Percentiles rank a stretch among this genome's conserved stretches.
Conservation (phyloP, 92 coral and sea anemone species). For the Actinostola sp. region DNA sequence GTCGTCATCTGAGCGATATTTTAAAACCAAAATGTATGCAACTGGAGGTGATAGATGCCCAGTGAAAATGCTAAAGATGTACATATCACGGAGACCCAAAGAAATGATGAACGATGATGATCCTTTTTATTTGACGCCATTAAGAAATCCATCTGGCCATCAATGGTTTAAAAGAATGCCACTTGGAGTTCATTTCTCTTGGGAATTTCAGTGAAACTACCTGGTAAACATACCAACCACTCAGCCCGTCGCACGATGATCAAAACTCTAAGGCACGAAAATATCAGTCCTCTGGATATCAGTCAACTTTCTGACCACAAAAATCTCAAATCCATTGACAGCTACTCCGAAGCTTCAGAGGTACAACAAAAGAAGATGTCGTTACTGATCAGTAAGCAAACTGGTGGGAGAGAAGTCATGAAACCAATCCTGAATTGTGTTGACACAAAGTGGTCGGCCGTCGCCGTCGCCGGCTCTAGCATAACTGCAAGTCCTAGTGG, state of each 20-base stretch:
- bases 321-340: conserved; percentile 34
- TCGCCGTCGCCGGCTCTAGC: too few relatives aligned
- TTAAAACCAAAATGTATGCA: conserved; percentile 22
- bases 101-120: conserved; percentile 32
- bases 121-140: conserved; percentile 24
- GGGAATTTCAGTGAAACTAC: too few relatives aligned
- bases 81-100: conserved; percentile 18
- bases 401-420: too few relatives aligned
- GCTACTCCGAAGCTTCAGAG: conserved; percentile 13
- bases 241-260: conserved; percentile 56
- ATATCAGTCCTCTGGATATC: too few relatives aligned
- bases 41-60: too few relatives aligned
- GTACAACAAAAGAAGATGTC: conserved; percentile 31
- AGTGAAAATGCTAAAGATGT: conserved; percentile 18
- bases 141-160: conserved; percentile 7
- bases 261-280: conserved; percentile 29
- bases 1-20: conserved; percentile 46
- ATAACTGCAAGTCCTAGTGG: too few relatives aligned
- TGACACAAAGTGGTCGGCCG: too few relatives aligned
- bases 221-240: conserved; percentile 51
- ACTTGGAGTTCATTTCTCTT: conserved; percentile 47
- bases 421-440: too few relatives aligned
- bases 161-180: conserved; percentile 39
- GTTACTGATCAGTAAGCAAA: too few relatives aligned
- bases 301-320: conserved; percentile 48